phyloP scores from a whole-genome alignment of 2,113 vertebrate species.

The Zingel zingel region DNA sequence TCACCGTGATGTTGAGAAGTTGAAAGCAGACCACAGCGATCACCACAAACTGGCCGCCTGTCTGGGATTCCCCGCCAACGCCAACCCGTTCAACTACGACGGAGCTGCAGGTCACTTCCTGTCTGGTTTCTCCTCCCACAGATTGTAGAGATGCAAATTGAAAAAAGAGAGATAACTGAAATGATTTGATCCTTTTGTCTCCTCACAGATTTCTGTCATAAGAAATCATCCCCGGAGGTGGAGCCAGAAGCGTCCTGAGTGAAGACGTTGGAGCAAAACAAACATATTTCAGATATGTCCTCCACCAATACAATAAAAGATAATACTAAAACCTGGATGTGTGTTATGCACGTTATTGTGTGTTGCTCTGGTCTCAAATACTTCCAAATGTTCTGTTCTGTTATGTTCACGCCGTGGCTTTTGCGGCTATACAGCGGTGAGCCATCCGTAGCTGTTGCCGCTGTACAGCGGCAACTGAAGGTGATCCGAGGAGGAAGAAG shows the following conservation, averaged over 20 bases:
- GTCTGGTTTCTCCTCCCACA: too few relatives aligned
- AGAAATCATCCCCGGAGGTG: neutral
- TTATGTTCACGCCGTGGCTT: too few relatives aligned
- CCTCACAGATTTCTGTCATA: conserved; percentile 42
- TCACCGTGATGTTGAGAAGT: neutral
- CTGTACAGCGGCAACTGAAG: too few relatives aligned
- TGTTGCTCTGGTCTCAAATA: too few relatives aligned
- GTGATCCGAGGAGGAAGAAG: too few relatives aligned
- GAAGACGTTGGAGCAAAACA: neutral
- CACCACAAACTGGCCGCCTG: neutral
- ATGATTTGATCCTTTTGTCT: neutral
- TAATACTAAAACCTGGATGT: neutral
- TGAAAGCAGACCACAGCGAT: neutral
- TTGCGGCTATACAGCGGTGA: too few relatives aligned
- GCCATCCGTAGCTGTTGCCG: too few relatives aligned
- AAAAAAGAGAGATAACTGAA: too few relatives aligned
- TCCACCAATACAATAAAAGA: neutral
- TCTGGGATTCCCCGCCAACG: neutral
- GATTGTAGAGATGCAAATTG: too few relatives aligned
- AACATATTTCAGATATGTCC: neutral
- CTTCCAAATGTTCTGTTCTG: too few relatives aligned
- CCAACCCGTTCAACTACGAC: neutral
- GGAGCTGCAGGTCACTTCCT: neutral
- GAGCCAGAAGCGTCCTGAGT: neutral
- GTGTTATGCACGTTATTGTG: too few relatives aligned